These are phyloP conservation scores for Corythaeola cristata DNA, from an alignment of 2,113 vertebrate species.

Conservation along the genomic window DNA sequence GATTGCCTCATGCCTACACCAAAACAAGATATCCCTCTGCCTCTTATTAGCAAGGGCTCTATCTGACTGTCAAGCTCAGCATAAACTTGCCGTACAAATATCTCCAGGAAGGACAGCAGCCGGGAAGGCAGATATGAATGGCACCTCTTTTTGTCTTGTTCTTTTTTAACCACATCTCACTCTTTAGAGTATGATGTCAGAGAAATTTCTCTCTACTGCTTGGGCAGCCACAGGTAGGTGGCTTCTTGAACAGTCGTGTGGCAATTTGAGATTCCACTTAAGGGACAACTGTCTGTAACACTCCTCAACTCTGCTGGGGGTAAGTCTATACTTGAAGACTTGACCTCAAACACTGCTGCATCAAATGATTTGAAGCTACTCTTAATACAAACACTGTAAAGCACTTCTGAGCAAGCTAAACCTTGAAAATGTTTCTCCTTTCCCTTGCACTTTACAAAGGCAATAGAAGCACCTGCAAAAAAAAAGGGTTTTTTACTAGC, in stretches of 20 bases:
- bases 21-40: not conserved
- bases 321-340: not conserved
- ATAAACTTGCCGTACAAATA: not conserved
- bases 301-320: not conserved
- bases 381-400: not conserved
- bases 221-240: not conserved
- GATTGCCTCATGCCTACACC: not conserved
- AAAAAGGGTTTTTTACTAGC: not conserved
- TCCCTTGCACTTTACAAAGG: not conserved
- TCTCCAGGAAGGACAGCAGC: not conserved
- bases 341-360: not conserved
- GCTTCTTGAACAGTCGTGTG: not conserved
- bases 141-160: not conserved
- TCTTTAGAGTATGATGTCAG: accelerated
- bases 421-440: not conserved
- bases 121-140: not conserved
- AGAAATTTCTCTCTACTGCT: not conserved
- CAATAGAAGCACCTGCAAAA: not conserved
- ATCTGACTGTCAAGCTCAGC: not conserved
- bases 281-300: not conserved
- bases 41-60: not conserved
- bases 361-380: not conserved
- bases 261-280: not conserved
- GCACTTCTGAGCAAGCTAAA: not conserved
- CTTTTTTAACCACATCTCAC: not conserved